Base-by-base conservation (phyloP, 2,113 vertebrate genomes). In the Solea senegalensis region DNA sequence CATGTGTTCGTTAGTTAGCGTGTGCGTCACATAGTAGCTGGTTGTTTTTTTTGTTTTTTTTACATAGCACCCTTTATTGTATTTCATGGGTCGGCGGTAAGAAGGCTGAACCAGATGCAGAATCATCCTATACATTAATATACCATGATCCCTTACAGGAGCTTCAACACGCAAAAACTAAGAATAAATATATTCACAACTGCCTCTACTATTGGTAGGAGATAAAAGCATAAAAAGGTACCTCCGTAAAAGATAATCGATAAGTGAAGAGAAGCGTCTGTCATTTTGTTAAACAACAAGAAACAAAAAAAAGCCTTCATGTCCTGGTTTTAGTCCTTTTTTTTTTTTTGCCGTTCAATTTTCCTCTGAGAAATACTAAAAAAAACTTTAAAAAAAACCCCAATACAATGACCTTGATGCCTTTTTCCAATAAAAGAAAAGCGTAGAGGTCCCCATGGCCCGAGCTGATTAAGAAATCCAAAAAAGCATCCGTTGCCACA, bases 111-210 rank as follows among this genome's bases (percentile, higher is more conserved):
- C 95, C 95, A 96, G 96, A 97, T 95, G 95, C 96, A 95, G 95
- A 95, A 94, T 96, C 96, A 96, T 96, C 85, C 88, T 97, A 94
- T 97, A 98, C 96, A 98, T 95, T 96, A 95, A 96, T 96, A 96
- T 96, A 97, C 97, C 96, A 97, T 96, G 95, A 97, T 91, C 94
- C 94, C 95, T 95, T 96, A 97, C 95, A 98, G 95, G 95, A 97
- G 91, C 88, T 96, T 95, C 92, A 90, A 95, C 95, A 98, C 91
- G 87, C 95, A 95, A 96, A 98, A 97, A 95, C 96, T 96, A 97
- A 97, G 96, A 98, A 98, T 98, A 98, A 98, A 98, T 98, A 98
- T 97, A 98, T 96, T 96, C 96, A 97, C 96, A 97, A 94, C 95
- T 95, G 93, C 90, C 90, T 90, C 86, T 91, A 91, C 88, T 92